Evolutionary conservation across 2,113 vertebrate genomes (phyloP), one percentile per base, ranked within the genome.

Genomic region (Motacilla tschutschensis): DNA sequence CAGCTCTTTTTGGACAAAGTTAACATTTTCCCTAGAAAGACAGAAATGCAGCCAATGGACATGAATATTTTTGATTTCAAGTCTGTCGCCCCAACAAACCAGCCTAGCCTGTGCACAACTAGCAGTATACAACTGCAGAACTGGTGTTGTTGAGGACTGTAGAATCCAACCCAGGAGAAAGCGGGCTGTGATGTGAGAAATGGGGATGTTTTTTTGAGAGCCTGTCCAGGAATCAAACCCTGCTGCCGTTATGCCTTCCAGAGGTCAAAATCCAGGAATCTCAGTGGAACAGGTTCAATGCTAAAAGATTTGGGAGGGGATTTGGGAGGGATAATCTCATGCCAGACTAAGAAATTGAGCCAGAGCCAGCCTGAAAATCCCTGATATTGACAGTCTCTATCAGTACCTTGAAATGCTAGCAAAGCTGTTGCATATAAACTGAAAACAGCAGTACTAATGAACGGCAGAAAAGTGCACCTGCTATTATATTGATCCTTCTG

Each of bases 181-280:
- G 0, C 31, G 8, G 2, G 8, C 44, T 58, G 18, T 0, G 0
- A 10, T 2, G 0, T n/a, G 28, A 62, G 8, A 4, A 36, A 14
- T 1, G 0, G 10, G 17, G 14, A 24, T 36, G 3, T 29, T 28
- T 53, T 21, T 21, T 25, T 33, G 35, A 19, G 35, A 57, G 8
- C 5, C 41, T 50, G 6, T 4, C 5, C 5, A 38, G 24, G 16
- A 21, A 54, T 36, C 17, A 40, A 71, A 57, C 14, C 3, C 20
- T 40, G 9, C 18, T 53, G 28, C 8, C 55, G 3, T 38, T 81
- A 40, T 51, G 17, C 15, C 14, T 84, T 77, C 35, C 46, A 50
- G 50, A 58, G 16, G 10, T 67, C 29, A 67, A 73, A 86, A 28
- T 10, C 2, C 35, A 29, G 26, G 2, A 7, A 43, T 29, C 9